Evolutionary conservation across 2,888 invertebrate species (phyloP).

Genomic region (Fragum whitleyi): DNA sequence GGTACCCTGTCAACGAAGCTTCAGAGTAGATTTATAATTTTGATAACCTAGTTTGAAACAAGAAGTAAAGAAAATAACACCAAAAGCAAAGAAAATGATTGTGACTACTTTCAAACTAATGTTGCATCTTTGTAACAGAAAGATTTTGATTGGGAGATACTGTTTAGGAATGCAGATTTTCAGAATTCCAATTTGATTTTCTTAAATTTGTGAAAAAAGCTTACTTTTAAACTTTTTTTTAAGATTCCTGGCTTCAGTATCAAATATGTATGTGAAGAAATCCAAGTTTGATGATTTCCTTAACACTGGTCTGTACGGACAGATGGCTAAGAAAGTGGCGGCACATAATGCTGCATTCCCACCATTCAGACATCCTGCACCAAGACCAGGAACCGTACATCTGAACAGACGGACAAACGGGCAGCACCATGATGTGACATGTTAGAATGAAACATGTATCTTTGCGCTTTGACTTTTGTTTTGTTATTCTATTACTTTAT

Average conservation of each 20-base stretch:
- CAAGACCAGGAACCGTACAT: conserved; percentile 34
- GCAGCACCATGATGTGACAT: not conserved
- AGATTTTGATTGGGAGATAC: too few species aligned
- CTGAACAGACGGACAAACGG: conserved; percentile 46
- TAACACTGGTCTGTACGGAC: conserved; percentile 51
- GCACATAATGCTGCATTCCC: conserved; percentile 23
- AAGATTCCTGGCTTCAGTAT: conserved; percentile 82
- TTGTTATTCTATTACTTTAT: not conserved
- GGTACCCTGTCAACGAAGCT: too few species aligned
- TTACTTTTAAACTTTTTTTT: too few species aligned
- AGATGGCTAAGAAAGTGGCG: conserved; percentile 61
- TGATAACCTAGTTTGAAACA: too few species aligned
- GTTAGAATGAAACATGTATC: not conserved
- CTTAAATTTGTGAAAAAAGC: too few species aligned
- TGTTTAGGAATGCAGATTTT: too few species aligned
- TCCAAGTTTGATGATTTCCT: conserved; percentile 72
- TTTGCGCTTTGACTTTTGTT: not conserved
- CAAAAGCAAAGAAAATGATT: too few species aligned
- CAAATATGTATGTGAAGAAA: conserved; percentile 82
- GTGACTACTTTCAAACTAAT: too few species aligned
- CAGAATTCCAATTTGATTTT: too few species aligned
- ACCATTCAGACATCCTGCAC: conserved; percentile 31
- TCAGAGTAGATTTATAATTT: too few species aligned
- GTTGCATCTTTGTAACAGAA: too few species aligned
- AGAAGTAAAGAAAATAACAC: too few species aligned